Evolutionary conservation across 2,113 vertebrate genomes (phyloP).

Genomic region (Athene cunicularia): DNA sequence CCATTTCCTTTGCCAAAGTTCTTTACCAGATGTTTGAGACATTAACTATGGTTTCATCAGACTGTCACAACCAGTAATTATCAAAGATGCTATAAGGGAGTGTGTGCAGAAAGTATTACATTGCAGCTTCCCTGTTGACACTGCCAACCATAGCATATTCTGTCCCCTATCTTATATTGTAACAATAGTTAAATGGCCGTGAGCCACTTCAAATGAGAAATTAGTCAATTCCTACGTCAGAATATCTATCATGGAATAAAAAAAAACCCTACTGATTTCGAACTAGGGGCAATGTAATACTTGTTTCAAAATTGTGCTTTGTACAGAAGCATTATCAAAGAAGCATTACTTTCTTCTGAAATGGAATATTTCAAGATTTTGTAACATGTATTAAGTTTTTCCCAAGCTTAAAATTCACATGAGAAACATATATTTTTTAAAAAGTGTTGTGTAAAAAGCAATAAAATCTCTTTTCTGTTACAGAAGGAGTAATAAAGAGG

Average conservation of each 20-base stretch:
- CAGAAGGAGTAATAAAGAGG: neutral
- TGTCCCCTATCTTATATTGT: fast-evolving
- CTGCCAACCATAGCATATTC: neutral
- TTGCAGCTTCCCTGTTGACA: neutral
- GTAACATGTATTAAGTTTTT: neutral
- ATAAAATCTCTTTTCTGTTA: neutral
- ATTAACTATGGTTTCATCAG: too few relatives aligned
- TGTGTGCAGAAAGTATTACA: neutral
- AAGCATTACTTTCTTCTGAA: neutral
- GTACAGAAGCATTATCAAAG: neutral
- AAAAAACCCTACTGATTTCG: neutral
- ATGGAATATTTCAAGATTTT: neutral
- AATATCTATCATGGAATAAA: neutral
- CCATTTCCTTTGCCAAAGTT: too few relatives aligned
- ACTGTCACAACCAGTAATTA: neutral
- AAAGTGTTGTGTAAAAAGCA: neutral
- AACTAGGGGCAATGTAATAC: neutral
- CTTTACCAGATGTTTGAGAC: too few relatives aligned
- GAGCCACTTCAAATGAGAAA: neutral
- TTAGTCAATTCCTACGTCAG: neutral
- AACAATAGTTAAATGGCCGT: neutral
- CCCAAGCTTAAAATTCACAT: neutral
- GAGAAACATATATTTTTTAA: neutral
- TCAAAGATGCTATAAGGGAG: neutral
- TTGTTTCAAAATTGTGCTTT: neutral